Conservation (phyloP, 2,797 vertebrate species). For the Lophura swinhoii region DNA sequence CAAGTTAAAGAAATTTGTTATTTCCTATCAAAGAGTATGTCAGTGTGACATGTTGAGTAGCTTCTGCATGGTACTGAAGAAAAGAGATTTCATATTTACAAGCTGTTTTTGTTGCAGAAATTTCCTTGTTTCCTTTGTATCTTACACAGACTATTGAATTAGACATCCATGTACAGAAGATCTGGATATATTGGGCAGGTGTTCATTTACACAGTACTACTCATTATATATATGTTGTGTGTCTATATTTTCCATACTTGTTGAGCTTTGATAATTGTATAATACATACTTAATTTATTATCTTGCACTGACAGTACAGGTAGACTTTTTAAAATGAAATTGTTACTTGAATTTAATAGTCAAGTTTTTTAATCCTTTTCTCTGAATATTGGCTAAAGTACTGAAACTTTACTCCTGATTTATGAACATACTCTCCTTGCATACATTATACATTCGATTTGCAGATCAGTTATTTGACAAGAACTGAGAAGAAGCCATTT, state of each 20-base stretch:
- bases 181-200: neutral
- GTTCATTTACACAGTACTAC: neutral
- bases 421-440: neutral
- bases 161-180: neutral
- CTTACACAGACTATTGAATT: neutral
- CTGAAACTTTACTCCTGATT: neutral
- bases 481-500: constrained; percentile 20
- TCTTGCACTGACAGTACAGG: neutral
- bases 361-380: neutral
- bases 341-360: neutral
- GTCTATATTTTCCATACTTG: neutral
- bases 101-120: neutral
- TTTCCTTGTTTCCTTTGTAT: neutral
- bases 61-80: neutral
- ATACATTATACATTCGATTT: neutral
- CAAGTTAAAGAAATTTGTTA: neutral
- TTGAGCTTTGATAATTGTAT: neutral
- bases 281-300: neutral
- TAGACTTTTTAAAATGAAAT: neutral
- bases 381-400: neutral
- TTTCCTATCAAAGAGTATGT: neutral
- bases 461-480: constrained; percentile 24
- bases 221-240: neutral
- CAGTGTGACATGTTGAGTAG: neutral
- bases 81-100: neutral